Conservation (phyloP, 2,888 invertebrate species). For the Drosophila nigricruria region DNA sequence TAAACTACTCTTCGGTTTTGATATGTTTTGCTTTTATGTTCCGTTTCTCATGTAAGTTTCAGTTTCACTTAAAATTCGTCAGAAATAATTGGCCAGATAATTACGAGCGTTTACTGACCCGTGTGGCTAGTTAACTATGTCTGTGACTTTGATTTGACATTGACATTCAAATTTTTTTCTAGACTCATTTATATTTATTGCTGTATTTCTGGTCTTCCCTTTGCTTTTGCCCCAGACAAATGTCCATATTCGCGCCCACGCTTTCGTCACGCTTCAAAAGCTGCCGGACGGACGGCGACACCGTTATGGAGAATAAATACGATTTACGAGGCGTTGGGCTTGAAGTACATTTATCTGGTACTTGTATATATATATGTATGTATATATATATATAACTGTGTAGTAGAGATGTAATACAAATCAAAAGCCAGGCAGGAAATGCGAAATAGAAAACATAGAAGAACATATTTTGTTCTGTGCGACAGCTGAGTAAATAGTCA, state of each 20-base stretch:
- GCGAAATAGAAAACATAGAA: background rate
- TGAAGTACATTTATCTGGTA: constrained; percentile 2
- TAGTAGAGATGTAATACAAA: background rate
- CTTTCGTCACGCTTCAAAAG: constrained; percentile 22
- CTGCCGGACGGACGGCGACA: constrained; percentile 33
- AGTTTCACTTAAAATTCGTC: background rate
- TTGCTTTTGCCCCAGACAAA: constrained; percentile 19
- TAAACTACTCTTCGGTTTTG: background rate
- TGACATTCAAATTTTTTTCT: constrained; percentile 68
- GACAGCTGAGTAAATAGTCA: background rate
- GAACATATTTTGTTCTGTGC: background rate
- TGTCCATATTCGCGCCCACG: constrained; percentile 5
- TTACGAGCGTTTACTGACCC: background rate
- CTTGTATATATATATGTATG: background rate
- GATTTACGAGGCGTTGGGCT: constrained; percentile 28
- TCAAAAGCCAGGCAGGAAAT: constrained; percentile 6
- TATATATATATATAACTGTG: background rate
- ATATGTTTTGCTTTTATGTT: background rate
- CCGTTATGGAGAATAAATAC: constrained; percentile 57
- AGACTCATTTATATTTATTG: constrained; percentile 32
- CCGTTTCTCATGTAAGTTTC: background rate
- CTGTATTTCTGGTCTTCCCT: constrained; percentile 43
- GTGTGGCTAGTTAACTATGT: constrained; percentile 38
- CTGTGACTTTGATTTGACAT: constrained; percentile 76
- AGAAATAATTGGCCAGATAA: background rate